Base-by-base conservation (phyloP, 1,140 invertebrate genomes). In the Scaptomyza pallida region DNA sequence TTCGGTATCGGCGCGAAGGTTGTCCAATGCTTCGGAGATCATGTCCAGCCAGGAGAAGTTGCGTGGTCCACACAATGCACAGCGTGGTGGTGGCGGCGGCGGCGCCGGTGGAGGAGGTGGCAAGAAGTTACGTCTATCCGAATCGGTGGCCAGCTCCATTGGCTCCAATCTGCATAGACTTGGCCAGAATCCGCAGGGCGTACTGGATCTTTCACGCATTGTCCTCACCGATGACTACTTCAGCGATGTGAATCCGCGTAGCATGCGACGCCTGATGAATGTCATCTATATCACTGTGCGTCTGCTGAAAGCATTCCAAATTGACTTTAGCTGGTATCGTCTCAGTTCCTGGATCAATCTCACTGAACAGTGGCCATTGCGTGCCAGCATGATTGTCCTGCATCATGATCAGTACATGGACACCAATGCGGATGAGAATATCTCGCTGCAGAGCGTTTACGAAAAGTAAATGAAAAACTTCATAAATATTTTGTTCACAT, bases 281-380 rank as follows among this genome's bases (percentile, higher is more conserved):
- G 98, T 99, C 69, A 95, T 99, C 43, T 98, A 99, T 83, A 95
- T 99, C 15, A 99, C 97, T 65, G 98, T 98, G 57, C 95, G 98
- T 43, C 93, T 99, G 63, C 92, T 99, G 67, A 98, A 99, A 93
- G 97, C 98, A 80, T 99, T 99, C 93, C 97, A 99, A 92, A 97
- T 99, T 70, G 98, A 99, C 90, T 99, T 99, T 92, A 99, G 98
- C 92, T 99, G 98, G 98, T 98, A 99, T 92, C 96, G 98, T 75
- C 93, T 99, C 70, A 97, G 97, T 51, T 97, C 96, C 52, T 99
- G 98, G 98, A 96, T 99, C 47, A 99, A 99, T 91, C 95, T 99
- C 30, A 99, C 98, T 0, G 99, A 99, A 92, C 98, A 99, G 91
- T 99, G 98, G 98, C 98, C 98, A 0, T 98, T 98, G 91, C 93